These are phyloP conservation scores for Alces alces DNA, from an alignment of 2,113 vertebrate species.

Conservation along the genomic window DNA sequence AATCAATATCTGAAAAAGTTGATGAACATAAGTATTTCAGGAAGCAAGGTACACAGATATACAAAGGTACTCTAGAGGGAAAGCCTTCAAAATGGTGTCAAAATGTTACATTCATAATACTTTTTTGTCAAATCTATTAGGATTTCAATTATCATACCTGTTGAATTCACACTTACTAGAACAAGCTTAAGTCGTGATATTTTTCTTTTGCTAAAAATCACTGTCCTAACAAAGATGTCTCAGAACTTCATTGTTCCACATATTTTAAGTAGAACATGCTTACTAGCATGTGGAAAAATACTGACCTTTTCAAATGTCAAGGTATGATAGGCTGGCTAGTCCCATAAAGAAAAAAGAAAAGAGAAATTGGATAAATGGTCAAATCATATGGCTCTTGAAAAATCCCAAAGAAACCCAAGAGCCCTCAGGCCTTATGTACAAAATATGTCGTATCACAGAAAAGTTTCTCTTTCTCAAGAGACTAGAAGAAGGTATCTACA, in stretches of 20 bases:
- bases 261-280: background rate
- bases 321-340: background rate
- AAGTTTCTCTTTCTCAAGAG: background rate
- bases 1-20: background rate
- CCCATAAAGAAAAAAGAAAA: background rate
- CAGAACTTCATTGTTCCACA: background rate
- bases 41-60: background rate
- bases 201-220: background rate
- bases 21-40: background rate
- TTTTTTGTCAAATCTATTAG: background rate
- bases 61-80: background rate
- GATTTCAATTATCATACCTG: background rate
- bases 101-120: background rate
- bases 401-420: background rate
- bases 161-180: background rate
- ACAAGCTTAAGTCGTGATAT: background rate
- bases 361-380: background rate
- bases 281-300: background rate
- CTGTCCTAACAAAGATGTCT: background rate
- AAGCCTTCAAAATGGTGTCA: background rate
- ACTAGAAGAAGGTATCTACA: background rate
- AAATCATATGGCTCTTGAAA: background rate
- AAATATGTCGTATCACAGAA: background rate
- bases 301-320: slow-evolving; percentile 43
- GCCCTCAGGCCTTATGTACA: background rate